Conservation (phyloP, 2,888 invertebrate species). For the Philaethria dido region DNA sequence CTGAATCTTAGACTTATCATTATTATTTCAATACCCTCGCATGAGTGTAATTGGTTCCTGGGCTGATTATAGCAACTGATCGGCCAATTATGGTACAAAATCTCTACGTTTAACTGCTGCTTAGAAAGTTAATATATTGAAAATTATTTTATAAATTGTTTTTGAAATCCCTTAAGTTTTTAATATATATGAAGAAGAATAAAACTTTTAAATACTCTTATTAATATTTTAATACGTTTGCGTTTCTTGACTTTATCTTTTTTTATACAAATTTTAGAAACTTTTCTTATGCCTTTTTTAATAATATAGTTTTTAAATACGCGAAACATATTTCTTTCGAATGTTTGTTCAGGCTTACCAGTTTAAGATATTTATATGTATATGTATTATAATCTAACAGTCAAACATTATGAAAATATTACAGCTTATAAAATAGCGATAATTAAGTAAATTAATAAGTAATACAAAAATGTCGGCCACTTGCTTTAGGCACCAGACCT, state of each 20-base stretch:
- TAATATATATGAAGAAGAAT: background rate
- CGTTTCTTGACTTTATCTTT: no score
- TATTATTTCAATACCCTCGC: constrained; percentile 53
- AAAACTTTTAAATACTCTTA: background rate
- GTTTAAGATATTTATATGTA: background rate
- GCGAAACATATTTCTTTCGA: background rate
- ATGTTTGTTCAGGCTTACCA: background rate
- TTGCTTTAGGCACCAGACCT: constrained; percentile 6
- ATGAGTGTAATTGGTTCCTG: constrained; percentile 59
- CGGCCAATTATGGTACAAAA: constrained; percentile 63
- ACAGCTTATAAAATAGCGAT: background rate
- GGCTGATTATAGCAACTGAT: constrained; percentile 62
- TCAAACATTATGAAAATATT: background rate
- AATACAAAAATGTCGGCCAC: constrained; percentile 8
- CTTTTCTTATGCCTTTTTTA: no score
- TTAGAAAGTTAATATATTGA: background rate
- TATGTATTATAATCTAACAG: background rate
- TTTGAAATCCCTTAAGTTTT: background rate
- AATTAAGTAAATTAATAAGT: background rate
- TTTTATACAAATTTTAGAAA: no score
- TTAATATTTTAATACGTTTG: background rate
- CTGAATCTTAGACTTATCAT: background rate
- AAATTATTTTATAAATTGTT: background rate
- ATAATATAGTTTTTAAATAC: no score
- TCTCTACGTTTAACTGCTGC: constrained; percentile 42